Percentiles rank a stretch among this genome's conserved stretches.
Evolutionary conservation across 2,888 invertebrate genomes (phyloP).

Genomic region (Gymnocheta viridis): DNA sequence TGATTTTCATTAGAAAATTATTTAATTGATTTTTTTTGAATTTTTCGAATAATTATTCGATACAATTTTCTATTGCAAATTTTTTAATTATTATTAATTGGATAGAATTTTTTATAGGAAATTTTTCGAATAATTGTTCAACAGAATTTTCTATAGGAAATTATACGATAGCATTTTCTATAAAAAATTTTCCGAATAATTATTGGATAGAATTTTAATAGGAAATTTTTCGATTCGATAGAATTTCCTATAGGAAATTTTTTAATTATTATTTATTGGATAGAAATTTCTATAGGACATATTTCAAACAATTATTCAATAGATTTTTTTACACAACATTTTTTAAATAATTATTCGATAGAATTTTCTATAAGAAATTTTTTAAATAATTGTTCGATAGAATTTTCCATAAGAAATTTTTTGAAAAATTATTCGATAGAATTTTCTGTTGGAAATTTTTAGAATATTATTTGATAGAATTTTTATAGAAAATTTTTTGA

Average conservation of each 20-base stretch:
- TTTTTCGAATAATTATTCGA: neutral
- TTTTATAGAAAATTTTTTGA: too few species aligned
- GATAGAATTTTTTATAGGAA: neutral
- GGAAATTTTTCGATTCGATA: neutral
- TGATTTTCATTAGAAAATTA: too few species aligned
- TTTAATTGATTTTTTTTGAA: too few species aligned
- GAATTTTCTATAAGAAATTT: neutral
- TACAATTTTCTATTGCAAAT: neutral
- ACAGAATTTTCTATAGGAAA: too few species aligned
- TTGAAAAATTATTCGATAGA: too few species aligned
- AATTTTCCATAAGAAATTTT: neutral
- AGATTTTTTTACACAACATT: neutral
- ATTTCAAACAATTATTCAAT: neutral
- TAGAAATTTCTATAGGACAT: neutral
- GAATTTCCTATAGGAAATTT: neutral
- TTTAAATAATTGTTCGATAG: neutral
- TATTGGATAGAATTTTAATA: neutral
- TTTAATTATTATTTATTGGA: neutral
- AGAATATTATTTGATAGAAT: neutral
- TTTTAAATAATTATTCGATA: neutral
- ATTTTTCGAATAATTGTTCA: neutral
- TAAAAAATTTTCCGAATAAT: neutral
- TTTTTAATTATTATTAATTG: too few species aligned
- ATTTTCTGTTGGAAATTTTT: too few species aligned
- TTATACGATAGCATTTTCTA: neutral